Conservation (phyloP, 2,888 invertebrate species). For the Idaea dimidiata region DNA sequence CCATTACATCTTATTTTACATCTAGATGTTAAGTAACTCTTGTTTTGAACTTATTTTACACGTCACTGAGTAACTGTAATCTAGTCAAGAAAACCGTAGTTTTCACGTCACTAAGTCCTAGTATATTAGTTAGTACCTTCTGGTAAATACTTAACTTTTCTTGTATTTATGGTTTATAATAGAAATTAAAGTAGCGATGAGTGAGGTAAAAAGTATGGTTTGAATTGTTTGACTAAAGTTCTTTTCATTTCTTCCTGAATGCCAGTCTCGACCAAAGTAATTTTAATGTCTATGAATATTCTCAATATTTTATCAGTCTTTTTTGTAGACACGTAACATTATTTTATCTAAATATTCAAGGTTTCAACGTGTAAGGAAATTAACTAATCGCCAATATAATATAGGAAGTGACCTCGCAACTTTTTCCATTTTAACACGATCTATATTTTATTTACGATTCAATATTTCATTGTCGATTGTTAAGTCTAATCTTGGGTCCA, state of each 20-base stretch:
- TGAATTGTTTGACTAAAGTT: too few species aligned
- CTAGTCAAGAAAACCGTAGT: neutral
- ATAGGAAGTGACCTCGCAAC: neutral
- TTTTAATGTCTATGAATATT: too few species aligned
- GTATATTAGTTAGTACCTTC: too few species aligned
- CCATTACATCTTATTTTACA: neutral
- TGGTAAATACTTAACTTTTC: too few species aligned
- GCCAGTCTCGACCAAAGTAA: too few species aligned
- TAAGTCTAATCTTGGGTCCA: constrained; percentile 11
- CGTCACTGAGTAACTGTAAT: neutral
- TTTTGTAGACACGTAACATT: neutral
- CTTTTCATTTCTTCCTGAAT: too few species aligned
- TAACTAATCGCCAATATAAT: constrained; percentile 1
- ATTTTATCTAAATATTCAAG: constrained; percentile 17
- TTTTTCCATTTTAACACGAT: neutral
- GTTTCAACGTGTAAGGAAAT: neutral
- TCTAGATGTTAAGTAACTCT: neutral
- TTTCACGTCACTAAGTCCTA: too few species aligned
- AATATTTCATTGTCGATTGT: constrained; percentile 1
- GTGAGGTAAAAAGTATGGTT: too few species aligned
- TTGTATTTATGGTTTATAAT: too few species aligned
- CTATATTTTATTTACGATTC: neutral
- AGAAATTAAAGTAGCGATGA: too few species aligned
- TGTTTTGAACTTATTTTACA: neutral
- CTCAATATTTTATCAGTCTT: neutral